Evolutionary conservation across 1,140 invertebrate species (phyloP), one percentile per base, ranked within the genome.

Genomic region (Trypoxylus dichotomus): DNA sequence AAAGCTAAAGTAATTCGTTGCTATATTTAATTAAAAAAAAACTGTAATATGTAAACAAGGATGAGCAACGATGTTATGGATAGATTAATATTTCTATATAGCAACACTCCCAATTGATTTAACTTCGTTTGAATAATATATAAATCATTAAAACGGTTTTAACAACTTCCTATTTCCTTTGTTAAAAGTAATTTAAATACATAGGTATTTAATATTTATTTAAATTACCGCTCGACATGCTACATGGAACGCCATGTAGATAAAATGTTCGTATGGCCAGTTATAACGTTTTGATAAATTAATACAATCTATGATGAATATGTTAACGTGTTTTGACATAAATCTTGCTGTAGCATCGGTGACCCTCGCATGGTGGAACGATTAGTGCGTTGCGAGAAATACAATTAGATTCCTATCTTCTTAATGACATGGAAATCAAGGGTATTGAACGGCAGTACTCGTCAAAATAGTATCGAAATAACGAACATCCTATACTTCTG

Each of bases 351-450:
- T 71, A 71, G 24, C 63, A 71, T 71, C 63, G 27, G 24, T 71
- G 63, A 27, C 24, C 63, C 63, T 32, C 29, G 29, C 13, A 71
- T 71, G 63, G 27, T n/a, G 13, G 63, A 71, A 71, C 29, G 63
- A 24, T 24, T 32, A n/a, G 24, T 10, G 29, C 63, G 63, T 15
- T 32, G 63, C 21, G 63, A 71, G 63, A 32, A 71, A 71, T 71
- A 71, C 63, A 71, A 71, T 71, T 71, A 71, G 63, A 71, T 71
- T 71, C 25, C 63, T 71, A 71, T 71, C 63, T 71, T 29, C 63
- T 71, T 71, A 71, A 71, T 71, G 63, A 71, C 63, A 71, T 71
- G 63, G 25, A 71, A 71, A 71, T 71, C 63, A 71, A 71, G 63
- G 8, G 13, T 71, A 71, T 71, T 32, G 63, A 71, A 71, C 25